These are phyloP conservation scores for Cyrtorhinus lividipennis DNA, from an alignment of 1,140 invertebrate species.

Conservation along the genomic window DNA sequence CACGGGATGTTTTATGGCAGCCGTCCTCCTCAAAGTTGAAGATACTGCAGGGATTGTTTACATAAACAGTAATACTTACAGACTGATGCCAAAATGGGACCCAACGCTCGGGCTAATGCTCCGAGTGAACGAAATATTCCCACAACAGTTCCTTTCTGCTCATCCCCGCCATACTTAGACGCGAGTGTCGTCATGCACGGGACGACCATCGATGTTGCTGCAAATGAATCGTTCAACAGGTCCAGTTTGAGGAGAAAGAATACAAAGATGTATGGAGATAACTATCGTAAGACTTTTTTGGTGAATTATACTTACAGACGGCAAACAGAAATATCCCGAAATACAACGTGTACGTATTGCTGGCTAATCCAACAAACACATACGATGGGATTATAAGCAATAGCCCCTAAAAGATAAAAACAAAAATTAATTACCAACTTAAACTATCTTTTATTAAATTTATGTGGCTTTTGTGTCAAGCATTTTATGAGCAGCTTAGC, in stretches of 20 bases:
- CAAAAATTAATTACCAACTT: no score
- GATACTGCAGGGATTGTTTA: no score
- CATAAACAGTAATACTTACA: no score
- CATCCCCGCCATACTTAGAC: constrained; percentile 60
- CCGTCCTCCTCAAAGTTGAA: no score
- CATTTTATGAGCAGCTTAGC: no score
- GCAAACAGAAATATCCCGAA: constrained; percentile 75
- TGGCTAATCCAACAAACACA: constrained; percentile 63
- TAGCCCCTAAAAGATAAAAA: constrained; percentile 48
- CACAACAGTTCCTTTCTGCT: constrained; percentile 82
- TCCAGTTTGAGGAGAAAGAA: not conserved
- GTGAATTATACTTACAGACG: constrained; percentile 57
- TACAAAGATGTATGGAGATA: constrained; percentile 4
- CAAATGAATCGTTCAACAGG: constrained; percentile 20
- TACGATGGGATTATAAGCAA: constrained; percentile 78
- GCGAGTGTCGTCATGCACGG: constrained; percentile 85
- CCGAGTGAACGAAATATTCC: constrained; percentile 90
- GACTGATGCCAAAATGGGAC: constrained; percentile 73
- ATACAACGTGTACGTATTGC: constrained; percentile 46
- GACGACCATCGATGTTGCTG: constrained; percentile 85
- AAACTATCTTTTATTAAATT: no score
- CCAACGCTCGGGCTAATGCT: constrained; percentile 79
- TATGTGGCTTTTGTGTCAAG: no score
- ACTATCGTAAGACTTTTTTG: no score
- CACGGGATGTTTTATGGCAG: no score